Conservation (phyloP, 2,797 vertebrate species). For the Etheostoma perlongum region DNA sequence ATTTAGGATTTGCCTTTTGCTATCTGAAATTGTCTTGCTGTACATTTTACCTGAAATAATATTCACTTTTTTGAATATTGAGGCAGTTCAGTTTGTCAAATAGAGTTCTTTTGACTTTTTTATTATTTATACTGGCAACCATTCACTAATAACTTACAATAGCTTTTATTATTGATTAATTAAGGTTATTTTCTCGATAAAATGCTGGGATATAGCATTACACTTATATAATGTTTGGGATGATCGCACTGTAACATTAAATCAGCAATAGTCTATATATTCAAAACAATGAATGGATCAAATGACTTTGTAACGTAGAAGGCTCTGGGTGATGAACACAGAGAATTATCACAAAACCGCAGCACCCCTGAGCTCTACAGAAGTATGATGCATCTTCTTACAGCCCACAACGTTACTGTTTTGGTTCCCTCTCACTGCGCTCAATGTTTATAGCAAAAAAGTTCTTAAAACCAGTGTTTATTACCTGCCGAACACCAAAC, state of each 20-base stretch:
- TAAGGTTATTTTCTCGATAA: background rate
- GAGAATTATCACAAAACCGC: too few species aligned
- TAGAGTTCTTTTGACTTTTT: conserved; percentile 36
- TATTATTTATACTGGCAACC: background rate
- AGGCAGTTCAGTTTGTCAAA: conserved; percentile 21
- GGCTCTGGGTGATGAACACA: too few species aligned
- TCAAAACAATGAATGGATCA: background rate
- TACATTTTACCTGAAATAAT: conserved; percentile 41
- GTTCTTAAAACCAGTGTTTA: background rate
- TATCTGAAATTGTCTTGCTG: conserved; percentile 22
- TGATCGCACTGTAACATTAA: background rate
- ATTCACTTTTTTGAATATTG: conserved; percentile 34
- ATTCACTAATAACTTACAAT: background rate
- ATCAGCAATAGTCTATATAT: background rate
- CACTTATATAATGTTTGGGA: background rate
- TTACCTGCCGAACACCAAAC: background rate
- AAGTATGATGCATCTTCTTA: background rate
- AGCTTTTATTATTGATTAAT: background rate
- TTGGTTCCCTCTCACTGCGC: background rate
- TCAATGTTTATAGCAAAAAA: background rate
- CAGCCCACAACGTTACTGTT: background rate
- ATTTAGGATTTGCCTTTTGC: conserved; percentile 43
- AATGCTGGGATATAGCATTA: background rate
- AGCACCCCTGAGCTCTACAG: background rate
- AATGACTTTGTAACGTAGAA: too few species aligned